A percentile compares a stretch with the other conserved stretches of the same genome.
Evolutionary conservation across 2,888 invertebrate species (phyloP).

Genomic region (Antheraea assamensis): DNA sequence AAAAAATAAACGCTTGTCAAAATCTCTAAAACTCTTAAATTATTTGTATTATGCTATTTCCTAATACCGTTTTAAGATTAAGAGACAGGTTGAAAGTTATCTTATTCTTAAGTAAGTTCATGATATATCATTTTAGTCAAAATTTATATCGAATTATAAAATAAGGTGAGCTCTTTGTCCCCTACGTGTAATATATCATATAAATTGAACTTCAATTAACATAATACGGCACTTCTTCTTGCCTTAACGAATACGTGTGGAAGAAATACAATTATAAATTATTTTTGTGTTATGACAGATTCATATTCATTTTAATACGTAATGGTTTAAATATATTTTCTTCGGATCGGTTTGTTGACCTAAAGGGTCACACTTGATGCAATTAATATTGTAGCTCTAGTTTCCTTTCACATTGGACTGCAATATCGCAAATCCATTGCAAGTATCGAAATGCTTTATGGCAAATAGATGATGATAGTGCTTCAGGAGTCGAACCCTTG

Average conservation of each 20-base stretch:
- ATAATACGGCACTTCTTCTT: slow-evolving; percentile 6
- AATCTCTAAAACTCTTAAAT: not conserved
- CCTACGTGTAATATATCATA: slow-evolving; percentile 7
- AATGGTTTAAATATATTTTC: not conserved
- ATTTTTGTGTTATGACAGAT: slow-evolving; percentile 8
- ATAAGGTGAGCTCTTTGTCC: slow-evolving; percentile 8
- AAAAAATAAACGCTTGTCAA: not conserved
- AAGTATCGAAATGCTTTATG: not conserved
- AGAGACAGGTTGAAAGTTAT: not conserved
- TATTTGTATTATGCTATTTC: not conserved
- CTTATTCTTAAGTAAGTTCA: not conserved
- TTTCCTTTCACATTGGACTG: not conserved
- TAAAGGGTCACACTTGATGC: not conserved
- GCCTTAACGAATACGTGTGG: slow-evolving; percentile 7
- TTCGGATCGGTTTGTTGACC: not conserved
- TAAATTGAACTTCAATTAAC: slow-evolving; percentile 7
- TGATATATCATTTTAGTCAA: slow-evolving; percentile 4
- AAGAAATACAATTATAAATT: slow-evolving; percentile 12
- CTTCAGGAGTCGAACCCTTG: not conserved
- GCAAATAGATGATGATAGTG: not conserved
- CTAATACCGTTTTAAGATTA: not conserved
- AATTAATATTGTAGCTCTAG: not conserved
- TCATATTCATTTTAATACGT: not conserved
- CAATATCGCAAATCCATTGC: not conserved
- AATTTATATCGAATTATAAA: slow-evolving; percentile 5